These are phyloP conservation scores for Pogonophryne albipinna DNA, from an alignment of 2,797 vertebrate genomes.

Conservation along the genomic window DNA sequence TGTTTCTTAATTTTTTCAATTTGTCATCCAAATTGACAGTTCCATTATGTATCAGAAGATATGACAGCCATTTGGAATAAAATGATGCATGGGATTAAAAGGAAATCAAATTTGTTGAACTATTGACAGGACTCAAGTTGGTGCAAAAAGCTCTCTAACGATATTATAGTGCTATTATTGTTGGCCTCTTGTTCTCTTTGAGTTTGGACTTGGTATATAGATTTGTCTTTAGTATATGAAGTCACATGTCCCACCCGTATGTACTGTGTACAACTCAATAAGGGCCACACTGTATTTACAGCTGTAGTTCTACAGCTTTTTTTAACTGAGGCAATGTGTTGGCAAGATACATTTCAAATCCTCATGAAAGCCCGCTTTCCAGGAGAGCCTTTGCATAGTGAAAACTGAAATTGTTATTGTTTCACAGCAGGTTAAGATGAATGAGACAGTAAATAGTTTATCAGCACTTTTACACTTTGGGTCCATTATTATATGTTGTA, in stretches of 20 bases:
- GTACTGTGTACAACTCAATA: neutral
- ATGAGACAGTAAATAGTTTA: conserved; percentile 40
- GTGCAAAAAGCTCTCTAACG: conserved; percentile 33
- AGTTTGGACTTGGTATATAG: conserved; percentile 2
- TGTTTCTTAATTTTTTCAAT: neutral
- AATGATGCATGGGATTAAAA: neutral
- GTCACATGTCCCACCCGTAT: neutral
- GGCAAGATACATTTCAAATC: neutral
- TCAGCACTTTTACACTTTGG: conserved; percentile 51
- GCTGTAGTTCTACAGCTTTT: conserved; percentile 5
- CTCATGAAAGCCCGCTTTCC: conserved; percentile 17
- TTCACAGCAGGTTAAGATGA: conserved; percentile 35
- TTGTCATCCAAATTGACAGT: neutral
- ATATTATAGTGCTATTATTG: conserved; percentile 44
- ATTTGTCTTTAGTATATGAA: neutral
- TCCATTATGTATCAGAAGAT: neutral
- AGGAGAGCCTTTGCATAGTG: neutral
- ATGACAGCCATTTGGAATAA: neutral
- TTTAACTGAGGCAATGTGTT: conserved; percentile 2
- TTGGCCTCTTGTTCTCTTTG: conserved; percentile 23
- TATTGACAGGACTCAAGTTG: conserved; percentile 10
- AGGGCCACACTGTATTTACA: conserved; percentile 5
- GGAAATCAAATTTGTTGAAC: conserved; percentile 23
- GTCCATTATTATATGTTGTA: conserved; percentile 56
- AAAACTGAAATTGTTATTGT: conserved; percentile 24